These are phyloP conservation scores for Drosophila maculinotata DNA, from an alignment of 2,888 invertebrate species.

Conservation along the genomic window DNA sequence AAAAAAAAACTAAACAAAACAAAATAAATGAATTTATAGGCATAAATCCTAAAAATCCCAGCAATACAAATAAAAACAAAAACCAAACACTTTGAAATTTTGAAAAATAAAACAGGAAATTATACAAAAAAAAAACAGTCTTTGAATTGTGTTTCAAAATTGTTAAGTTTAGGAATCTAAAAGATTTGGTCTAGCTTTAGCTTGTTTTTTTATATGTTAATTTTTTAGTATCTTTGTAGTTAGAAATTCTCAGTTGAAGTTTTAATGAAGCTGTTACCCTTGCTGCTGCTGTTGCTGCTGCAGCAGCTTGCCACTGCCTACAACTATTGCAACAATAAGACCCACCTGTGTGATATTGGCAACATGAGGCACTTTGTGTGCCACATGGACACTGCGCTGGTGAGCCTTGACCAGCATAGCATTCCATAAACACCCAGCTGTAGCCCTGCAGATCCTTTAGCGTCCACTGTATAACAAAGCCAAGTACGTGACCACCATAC, in stretches of 20 bases:
- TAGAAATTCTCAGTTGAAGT: background rate
- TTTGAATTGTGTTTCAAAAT: slow-evolving; percentile 1
- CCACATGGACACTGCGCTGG: slow-evolving; percentile 18
- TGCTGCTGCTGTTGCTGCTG: background rate
- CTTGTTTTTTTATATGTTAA: too few relatives aligned
- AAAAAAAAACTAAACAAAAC: slow-evolving; percentile 10
- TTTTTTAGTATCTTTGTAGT: background rate
- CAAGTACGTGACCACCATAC: slow-evolving; percentile 28
- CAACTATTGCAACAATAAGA: slow-evolving; percentile 49
- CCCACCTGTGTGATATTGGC: slow-evolving; percentile 15
- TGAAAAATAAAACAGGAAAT: slow-evolving; percentile 46
- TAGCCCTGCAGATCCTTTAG: background rate
- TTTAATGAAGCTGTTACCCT: slow-evolving; percentile 5
- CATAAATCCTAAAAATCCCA: slow-evolving; percentile 69
- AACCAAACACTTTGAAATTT: slow-evolving; percentile 56
- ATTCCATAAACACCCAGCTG: background rate
- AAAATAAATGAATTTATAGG: slow-evolving; percentile 68
- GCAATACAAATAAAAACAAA: slow-evolving; percentile 41
- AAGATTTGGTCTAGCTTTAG: background rate
- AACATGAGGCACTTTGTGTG: slow-evolving; percentile 50
- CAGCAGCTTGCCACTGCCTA: slow-evolving; percentile 9
- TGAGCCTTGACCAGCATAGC: background rate
- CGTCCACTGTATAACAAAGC: slow-evolving; percentile 5
- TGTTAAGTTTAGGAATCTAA: too few relatives aligned
- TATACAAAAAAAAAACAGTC: slow-evolving; percentile 28